Base-by-base conservation (phyloP, 2,888 invertebrate genomes). In the Nipponacmea schrenckii region DNA sequence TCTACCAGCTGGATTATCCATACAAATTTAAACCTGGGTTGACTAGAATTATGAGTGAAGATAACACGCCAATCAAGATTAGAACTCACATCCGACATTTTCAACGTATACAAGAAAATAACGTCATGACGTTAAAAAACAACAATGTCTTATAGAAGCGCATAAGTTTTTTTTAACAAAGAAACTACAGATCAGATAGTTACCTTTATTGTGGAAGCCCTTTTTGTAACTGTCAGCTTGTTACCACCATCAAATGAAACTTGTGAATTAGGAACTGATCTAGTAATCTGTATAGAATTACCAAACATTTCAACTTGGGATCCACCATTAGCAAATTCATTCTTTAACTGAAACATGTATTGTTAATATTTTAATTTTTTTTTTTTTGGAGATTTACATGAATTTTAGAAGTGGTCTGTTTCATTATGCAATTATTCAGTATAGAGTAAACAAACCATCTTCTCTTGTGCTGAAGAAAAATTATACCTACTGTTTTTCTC, bases 401-500 rank as follows among this genome's bases (percentile, higher is more conserved):
- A 10, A 64, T 14, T 2, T 31, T 31, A 31, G n/a, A 31, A 5
- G 31, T 46, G 45, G 56, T 31, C 26, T 67, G 70, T 73, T 45
- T 69, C 50, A 44, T 56, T 48, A 27, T 72, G 24, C 66, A 70
- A 67, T 63, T 70, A 39, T 44, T 27, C 24, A 71, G 71, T 27
- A 70, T 73, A n/a, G 74, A 70, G 15, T 70, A 48, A 65, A 68
- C 66, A 7, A 15, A 15, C 17, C 39, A 39, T 64, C 39, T 31
- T 31, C 4, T 17, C 12, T 31, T 31, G 64, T 64, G 12, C 12
- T n/a, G 7, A 15, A 27, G 20, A 27, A 64, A 15, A 15, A 48
- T n/a, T 27, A 62, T 14, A 68, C 72, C 67, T 24, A 72, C 72
- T n/a, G 73, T 73, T 73, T 70, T 73, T 70, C 70, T 73, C 24